Conservation (phyloP, 2,888 invertebrate species). For the Hetaerina titia region DNA sequence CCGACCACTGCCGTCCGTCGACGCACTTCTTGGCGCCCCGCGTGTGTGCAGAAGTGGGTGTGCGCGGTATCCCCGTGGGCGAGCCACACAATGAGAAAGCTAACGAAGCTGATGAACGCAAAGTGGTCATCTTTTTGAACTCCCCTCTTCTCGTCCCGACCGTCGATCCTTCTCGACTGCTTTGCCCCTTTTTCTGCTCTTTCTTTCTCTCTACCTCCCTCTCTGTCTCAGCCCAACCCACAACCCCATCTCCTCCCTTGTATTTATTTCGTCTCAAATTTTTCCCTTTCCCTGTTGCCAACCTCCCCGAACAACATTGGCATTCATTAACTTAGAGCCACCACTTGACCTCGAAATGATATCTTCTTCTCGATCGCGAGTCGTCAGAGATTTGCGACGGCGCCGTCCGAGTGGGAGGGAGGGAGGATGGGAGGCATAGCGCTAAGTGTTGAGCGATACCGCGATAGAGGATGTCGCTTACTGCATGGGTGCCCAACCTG, state of each 20-base stretch:
- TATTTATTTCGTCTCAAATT: conserved; percentile 7
- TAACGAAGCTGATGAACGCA: conserved; percentile 67
- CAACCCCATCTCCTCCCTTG: background rate
- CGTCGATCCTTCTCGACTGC: background rate
- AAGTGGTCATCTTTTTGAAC: conserved; percentile 51
- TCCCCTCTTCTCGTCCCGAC: background rate
- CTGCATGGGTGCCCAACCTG: too few species aligned
- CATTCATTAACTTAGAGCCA: background rate
- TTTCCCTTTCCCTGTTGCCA: background rate
- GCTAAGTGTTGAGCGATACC: too few species aligned
- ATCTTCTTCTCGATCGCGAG: background rate
- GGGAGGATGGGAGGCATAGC: too few species aligned
- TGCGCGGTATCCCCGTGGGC: background rate
- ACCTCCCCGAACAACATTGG: background rate
- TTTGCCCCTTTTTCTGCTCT: background rate
- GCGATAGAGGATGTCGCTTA: too few species aligned
- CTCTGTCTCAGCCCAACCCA: background rate
- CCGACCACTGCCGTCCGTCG: background rate
- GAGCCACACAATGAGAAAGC: conserved; percentile 62
- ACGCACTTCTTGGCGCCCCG: background rate
- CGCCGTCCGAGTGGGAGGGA: background rate
- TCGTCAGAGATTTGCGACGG: background rate
- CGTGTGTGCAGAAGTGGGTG: background rate
- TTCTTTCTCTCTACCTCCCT: background rate
- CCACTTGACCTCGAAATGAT: background rate